Evolutionary conservation across 2,888 invertebrate genomes (phyloP), one percentile per base, ranked within the genome.

Genomic region (Eremobia ochroleuca): DNA sequence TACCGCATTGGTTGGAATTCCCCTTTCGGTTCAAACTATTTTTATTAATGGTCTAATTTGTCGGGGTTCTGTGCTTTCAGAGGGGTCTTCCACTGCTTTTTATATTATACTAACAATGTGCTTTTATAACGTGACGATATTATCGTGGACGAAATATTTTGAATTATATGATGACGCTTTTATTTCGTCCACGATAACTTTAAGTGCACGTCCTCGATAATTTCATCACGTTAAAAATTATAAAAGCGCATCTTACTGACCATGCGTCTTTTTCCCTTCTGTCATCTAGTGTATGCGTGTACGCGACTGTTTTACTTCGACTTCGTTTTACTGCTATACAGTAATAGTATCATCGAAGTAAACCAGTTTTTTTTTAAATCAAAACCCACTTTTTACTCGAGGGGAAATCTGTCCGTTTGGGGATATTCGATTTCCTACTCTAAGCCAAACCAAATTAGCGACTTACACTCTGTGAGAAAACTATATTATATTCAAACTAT

Each of bases 1-100:
- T 71, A 40, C 25, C 1, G 34, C 8, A 59, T 59, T 49, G 34
- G 25, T 73, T 80, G 31, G 5, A 31, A 66, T 62, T 67, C 18
- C 11, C 37, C n/a, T 34, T 70, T 70, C 4, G 31, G 18, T 55
- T 28, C 11, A 46, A 46, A n/a, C 21, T 68, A 21, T 68, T 76
- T 75, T 55, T 40, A 13, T 8, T n/a, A 49, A 28, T 76, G 2
- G 43, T 58, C 4, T 11, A n/a, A 28, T 2, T 31, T 4, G 31
- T 18, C 11, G 2, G 0, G 18, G 28, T n/a, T 34, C 28, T 15
- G 65, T 72, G 15, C 11, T 52, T 25, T 52, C 52, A 3, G 25
- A 52, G 25, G 0, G 25, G 11, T 11, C 9, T 25, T 52, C 52
- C 25, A n/a, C 52, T 52, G 4, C 25, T 52, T 52, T 52, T 52